Percentiles rank a stretch among this genome's conserved stretches.
phyloP scores from a whole-genome alignment of 2,113 vertebrate species.

The Emydura subglobosa region DNA sequence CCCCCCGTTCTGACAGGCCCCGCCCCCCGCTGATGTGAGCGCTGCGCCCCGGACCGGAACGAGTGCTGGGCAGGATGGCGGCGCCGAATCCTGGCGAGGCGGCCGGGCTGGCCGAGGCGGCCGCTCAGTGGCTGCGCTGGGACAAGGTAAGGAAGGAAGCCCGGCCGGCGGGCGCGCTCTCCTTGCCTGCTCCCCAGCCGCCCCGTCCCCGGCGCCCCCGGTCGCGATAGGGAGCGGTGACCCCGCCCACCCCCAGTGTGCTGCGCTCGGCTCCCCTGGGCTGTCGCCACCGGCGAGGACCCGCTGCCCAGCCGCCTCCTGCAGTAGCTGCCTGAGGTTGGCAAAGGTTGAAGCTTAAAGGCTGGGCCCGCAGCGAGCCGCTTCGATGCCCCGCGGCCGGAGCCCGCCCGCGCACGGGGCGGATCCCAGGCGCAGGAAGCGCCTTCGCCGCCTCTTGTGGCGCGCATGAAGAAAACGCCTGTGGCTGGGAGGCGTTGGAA shows the following conservation, averaged over 20 bases:
- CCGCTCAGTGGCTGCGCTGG: conserved; percentile 85
- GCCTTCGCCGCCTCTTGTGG: no score
- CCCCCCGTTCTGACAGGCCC: background rate
- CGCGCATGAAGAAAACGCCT: no score
- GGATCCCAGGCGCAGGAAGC: no score
- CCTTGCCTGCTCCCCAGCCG: background rate
- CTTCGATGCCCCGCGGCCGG: no score
- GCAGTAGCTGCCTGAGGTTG: background rate
- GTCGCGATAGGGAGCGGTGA: background rate
- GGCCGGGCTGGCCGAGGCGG: conserved; percentile 72
- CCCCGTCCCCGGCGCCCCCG: no score
- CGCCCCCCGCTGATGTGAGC: background rate
- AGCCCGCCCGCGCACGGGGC: no score
- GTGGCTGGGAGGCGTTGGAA: background rate
- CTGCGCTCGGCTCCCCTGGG: background rate
- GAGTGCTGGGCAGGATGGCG: background rate
- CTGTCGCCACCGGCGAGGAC: background rate
- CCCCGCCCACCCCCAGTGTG: no score
- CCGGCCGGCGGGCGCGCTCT: background rate
- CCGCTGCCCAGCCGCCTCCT: background rate
- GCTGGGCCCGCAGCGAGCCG: no score
- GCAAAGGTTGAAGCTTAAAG: no score
- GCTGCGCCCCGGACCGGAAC: background rate
- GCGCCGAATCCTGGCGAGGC: conserved; percentile 56
- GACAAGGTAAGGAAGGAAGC: conserved; percentile 83